phyloP scores from a whole-genome alignment of 2,797 vertebrate species.

The Garrulus glandarius region DNA sequence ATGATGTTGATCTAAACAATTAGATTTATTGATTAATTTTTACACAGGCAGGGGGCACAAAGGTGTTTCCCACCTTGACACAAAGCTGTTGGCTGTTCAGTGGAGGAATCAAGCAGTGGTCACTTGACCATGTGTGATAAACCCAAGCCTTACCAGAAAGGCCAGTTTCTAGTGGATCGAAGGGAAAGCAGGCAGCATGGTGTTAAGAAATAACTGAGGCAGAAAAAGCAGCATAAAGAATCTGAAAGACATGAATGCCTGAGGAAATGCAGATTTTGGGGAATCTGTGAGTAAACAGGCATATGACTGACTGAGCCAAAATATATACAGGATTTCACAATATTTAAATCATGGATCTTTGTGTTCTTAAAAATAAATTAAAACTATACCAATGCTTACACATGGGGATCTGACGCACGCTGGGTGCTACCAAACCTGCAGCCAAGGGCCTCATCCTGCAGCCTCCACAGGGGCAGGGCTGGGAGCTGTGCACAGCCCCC shows the following conservation, averaged over 20 bases:
- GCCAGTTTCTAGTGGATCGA: background rate
- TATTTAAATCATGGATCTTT: conserved; percentile 70
- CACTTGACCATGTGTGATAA: fast-evolving
- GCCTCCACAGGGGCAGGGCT: background rate
- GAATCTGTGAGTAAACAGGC: conserved; percentile 72
- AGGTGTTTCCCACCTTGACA: background rate
- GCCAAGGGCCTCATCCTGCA: conserved; percentile 2
- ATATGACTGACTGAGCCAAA: conserved; percentile 68
- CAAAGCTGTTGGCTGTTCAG: background rate
- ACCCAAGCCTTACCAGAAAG: background rate
- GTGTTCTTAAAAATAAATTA: conserved; percentile 72
- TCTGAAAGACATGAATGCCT: conserved; percentile 67
- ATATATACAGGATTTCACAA: conserved; percentile 70
- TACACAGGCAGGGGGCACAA: background rate
- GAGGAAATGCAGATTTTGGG: conserved; percentile 69
- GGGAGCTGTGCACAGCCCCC: background rate
- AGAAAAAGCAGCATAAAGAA: conserved; percentile 54
- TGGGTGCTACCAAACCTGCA: conserved; percentile 19
- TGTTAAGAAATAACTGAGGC: conserved; percentile 62
- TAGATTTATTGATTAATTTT: background rate
- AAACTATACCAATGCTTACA: conserved; percentile 48
- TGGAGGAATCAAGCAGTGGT: background rate
- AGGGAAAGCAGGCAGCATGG: conserved; percentile 11
- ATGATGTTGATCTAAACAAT: background rate
- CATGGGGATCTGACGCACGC: background rate